phyloP scores from a whole-genome alignment of 2,113 vertebrate genomes.

The Brachyhypopomus gauderio region DNA sequence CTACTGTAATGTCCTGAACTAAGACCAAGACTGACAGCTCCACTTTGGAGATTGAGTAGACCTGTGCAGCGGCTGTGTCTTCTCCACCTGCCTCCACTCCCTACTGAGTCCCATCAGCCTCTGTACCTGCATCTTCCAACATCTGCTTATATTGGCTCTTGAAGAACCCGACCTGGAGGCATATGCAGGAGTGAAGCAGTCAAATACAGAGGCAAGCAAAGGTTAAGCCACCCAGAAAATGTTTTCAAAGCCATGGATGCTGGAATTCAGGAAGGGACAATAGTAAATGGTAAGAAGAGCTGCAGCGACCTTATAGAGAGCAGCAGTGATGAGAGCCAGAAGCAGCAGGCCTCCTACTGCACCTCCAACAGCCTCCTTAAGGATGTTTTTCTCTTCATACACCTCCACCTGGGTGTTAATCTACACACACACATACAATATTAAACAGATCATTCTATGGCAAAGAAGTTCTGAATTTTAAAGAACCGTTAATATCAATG shows the following conservation, averaged over 20 bases:
- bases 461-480: too few species aligned
- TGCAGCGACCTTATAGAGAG: constrained; percentile 76
- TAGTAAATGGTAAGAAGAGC: too few species aligned
- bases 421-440: constrained; percentile 65
- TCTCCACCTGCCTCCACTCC: background rate
- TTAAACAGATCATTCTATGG: too few species aligned
- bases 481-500: too few species aligned
- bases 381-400: constrained; percentile 61
- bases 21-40: too few species aligned
- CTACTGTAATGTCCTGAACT: too few species aligned
- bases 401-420: constrained; percentile 73
- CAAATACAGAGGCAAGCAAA: too few species aligned
- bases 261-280: background rate
- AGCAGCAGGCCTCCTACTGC: constrained; percentile 74
- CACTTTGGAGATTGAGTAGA: too few species aligned
- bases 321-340: constrained; percentile 70
- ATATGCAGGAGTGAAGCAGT: too few species aligned
- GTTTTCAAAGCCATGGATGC: too few species aligned
- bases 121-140: constrained; percentile 56
- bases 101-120: background rate
- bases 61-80: background rate
- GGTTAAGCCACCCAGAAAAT: background rate
- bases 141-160: constrained; percentile 78
- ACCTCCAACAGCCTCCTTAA: constrained; percentile 73
- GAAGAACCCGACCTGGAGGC: constrained; percentile 81